Conservation (phyloP, 2,113 vertebrate species). For the Pristiophorus japonicus region DNA sequence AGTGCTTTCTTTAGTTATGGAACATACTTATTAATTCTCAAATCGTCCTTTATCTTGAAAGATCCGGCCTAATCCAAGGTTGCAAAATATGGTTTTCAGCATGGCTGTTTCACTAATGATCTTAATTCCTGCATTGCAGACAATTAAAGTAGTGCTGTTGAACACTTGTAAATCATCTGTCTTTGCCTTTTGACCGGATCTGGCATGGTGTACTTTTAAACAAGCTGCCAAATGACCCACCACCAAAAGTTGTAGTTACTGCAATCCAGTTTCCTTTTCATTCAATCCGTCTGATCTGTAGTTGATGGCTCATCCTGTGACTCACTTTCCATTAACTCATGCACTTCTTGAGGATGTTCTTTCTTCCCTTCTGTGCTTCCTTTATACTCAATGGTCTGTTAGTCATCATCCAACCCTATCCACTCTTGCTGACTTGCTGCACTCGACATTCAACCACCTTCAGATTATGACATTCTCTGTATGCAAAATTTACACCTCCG, state of each 20-base stretch:
- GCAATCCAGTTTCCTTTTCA: neutral
- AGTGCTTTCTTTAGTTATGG: neutral
- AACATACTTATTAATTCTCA: neutral
- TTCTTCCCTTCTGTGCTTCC: neutral
- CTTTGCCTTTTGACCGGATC: neutral
- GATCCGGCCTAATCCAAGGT: neutral
- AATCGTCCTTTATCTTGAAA: neutral
- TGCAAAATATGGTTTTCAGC: neutral
- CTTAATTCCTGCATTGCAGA: neutral
- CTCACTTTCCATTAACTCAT: neutral
- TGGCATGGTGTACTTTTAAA: neutral
- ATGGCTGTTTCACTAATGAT: neutral
- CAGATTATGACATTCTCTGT: neutral
- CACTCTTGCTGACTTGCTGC: neutral
- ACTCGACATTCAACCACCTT: neutral
- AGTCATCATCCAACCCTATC: neutral
- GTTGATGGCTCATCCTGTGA: neutral
- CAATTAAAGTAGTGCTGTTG: neutral
- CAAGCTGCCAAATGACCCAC: neutral
- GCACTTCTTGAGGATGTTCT: neutral
- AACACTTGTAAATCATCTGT: neutral
- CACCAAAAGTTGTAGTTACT: neutral
- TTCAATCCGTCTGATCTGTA: neutral
- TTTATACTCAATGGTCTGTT: neutral
- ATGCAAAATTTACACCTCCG: neutral